Evolutionary conservation across 2,888 invertebrate species (phyloP), one percentile per base, ranked within the genome.

Genomic region (Philhelius pedissequus): DNA sequence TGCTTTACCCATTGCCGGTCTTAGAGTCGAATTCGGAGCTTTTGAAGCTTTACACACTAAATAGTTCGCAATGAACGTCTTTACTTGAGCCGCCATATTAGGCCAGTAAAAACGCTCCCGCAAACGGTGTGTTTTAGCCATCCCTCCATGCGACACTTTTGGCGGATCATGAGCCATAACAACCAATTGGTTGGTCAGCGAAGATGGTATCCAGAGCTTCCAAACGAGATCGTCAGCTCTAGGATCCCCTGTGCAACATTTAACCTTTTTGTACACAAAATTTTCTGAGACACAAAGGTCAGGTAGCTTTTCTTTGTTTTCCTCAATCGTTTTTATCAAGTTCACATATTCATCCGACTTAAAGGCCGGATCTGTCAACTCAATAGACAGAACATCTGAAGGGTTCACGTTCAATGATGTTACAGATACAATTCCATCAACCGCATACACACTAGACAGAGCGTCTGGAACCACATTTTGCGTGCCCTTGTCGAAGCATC

Each of bases 391-490:
- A 25, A 27, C 50, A 7, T 50, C 22, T 2, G 13, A 6, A n/a
- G 50, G 20, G 5, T 13, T 25, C 25, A 25, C 13, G 2, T 25
- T n/a, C 0, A 4, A 22, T 25, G 2, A 3, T 6, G 6, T 6
- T n/a, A n/a, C 50, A 50, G 25, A n/a, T 22, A n/a, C n/a, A 7
- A 50, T 25, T n/a, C 27, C 50, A 27, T 25, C 25, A 22, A 25
- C 25, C 25, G 50, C 20, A 25, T 25, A n/a, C 8, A 25, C 50
- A 15, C 87, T 66, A 4, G 87, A 87, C 0, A 88, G 30, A 1
- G 88, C 86, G 56, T 89, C 89, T 0, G 88, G 87, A 1, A 89
- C 87, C 0, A 86, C 60, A 70, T 88, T 87, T 2, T 74, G 32
- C 0, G 81, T 76, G 0, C 88, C 88, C 18, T 43, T 11, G 20